Evolutionary conservation across 92 coral and sea anemone species (phyloP).

Genomic region (Parazoanthus darwini): DNA sequence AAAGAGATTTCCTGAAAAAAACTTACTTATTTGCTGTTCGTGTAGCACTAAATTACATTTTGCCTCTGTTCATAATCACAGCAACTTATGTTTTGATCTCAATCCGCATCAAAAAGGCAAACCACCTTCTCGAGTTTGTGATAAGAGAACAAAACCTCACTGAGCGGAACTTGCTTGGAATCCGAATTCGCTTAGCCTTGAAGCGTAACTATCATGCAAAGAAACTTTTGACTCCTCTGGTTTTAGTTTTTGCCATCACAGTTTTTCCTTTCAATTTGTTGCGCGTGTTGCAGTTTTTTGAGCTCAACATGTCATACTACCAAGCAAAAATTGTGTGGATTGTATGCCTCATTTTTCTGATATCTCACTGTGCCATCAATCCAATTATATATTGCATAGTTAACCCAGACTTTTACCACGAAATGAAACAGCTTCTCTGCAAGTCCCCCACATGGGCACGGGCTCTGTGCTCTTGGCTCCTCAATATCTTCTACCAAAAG

Average conservation of each 20-base stretch:
- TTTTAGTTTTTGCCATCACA: background rate
- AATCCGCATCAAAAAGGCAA: background rate
- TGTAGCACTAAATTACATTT: background rate
- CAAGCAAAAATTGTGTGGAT: background rate
- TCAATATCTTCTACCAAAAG: background rate
- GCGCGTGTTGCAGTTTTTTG: background rate
- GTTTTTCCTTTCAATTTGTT: background rate
- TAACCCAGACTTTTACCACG: background rate
- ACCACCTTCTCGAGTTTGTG: background rate
- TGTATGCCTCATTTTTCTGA: background rate
- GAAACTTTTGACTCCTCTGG: background rate
- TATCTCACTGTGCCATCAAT: slow-evolving; percentile 3
- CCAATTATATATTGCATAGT: background rate
- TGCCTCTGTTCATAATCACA: background rate
- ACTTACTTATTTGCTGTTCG: background rate
- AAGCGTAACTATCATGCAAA: background rate
- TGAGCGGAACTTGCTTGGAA: background rate
- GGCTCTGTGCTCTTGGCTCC: background rate
- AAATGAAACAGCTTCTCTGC: background rate
- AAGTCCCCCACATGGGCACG: background rate
- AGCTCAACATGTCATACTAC: background rate
- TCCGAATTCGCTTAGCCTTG: background rate
- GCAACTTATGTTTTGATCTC: background rate
- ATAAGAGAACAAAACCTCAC: background rate
- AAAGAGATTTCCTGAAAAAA: background rate